Evolutionary conservation across 2,113 vertebrate species (phyloP), one percentile per base, ranked within the genome.

Genomic region (Thryonomys swinderianus): DNA sequence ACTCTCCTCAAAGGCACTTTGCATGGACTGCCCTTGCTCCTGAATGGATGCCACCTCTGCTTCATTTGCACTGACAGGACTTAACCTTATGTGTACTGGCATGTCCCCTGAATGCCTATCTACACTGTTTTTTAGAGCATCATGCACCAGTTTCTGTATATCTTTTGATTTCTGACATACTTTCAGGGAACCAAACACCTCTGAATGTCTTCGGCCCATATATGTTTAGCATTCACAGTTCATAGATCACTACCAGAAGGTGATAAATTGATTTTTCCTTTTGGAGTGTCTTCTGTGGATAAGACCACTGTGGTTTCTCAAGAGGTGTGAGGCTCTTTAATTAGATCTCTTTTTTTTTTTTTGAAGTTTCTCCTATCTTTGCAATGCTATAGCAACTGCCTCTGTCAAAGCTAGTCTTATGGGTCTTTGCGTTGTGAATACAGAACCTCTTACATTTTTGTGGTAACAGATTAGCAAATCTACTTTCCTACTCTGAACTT

Each of bases 171-270:
- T 99, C 66, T 98, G 98, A 71, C 98, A 98, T 95, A 99, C 85
- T 99, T 98, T 74, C 99, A 88, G 45, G 99, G 99, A n/a, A 99
- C 98, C 78, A 99, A 98, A 34, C 99, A 98, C 91, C 98, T 99
- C 95, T 97, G 73, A 91, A 99, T 99, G 96, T 99, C 99, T 98
- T 98, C 98, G 87, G 97, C 96, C 78, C 98, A 98, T 7, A 97
- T 98, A 67, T 98, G 71, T 62, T 40, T 30, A 73, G 40, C 17
- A 16, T 42, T 34, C 14, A 45, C 32, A 9, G 59, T 59, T 45
- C 84, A 53, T 9, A 62, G 73, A 67, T 59, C 14, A 69, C 45
- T 3, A 88, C 32, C 17, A 93, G 0, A 21, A 95, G 40, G 59
- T 13, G 37, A 59, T 76, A 85, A 32, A 12, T 94, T 23, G 11